Evolutionary conservation across 2,888 invertebrate species (phyloP).

Genomic region (Melolontha melolontha): DNA sequence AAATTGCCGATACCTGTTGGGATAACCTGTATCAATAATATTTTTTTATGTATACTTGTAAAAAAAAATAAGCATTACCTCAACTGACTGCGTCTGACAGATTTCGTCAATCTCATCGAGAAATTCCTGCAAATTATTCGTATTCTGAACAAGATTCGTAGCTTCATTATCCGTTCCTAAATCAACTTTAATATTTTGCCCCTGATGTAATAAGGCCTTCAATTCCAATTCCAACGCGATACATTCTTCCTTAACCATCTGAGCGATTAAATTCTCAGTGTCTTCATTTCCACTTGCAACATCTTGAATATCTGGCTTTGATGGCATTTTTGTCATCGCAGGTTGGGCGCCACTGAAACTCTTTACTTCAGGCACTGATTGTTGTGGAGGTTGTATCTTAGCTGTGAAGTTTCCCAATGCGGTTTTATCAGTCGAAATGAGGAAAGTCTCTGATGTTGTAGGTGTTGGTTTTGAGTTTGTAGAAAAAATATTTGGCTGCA

Average conservation of each 20-base stretch:
- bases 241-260: conserved; percentile 75
- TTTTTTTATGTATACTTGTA: no score
- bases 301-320: conserved; percentile 5
- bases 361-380: no score
- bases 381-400: no score
- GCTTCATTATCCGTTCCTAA: conserved; percentile 73
- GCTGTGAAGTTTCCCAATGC: not conserved
- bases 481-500: not conserved
- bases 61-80: conserved; percentile 62
- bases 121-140: conserved; percentile 71
- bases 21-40: no score
- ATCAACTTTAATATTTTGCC: conserved; percentile 67
- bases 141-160: conserved; percentile 66
- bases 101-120: conserved; percentile 73
- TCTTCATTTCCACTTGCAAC: conserved; percentile 51
- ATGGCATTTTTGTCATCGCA: not conserved
- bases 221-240: conserved; percentile 76
- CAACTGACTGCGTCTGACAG: conserved; percentile 70
- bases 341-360: no score
- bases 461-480: not conserved
- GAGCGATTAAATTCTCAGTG: conserved; percentile 65
- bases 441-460: not conserved
- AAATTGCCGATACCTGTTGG: no score
- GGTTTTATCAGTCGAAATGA: not conserved
- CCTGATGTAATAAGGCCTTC: conserved; percentile 70